Base-by-base conservation (phyloP, 2,888 invertebrate species). In the Anthophora plumipes region DNA sequence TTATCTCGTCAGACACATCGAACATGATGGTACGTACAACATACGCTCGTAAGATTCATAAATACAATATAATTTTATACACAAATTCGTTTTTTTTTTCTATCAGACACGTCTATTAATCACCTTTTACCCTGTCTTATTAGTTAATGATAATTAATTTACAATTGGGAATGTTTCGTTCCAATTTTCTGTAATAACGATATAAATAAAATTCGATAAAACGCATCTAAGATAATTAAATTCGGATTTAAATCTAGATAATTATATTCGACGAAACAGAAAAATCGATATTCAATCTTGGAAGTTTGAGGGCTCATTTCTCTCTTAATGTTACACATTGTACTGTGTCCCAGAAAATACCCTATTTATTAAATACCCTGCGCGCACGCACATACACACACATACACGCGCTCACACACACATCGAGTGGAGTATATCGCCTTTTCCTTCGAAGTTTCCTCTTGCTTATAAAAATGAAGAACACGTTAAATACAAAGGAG, bases 331-430 rank as follows among this genome's bases (percentile, higher is more conserved):
- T n/a, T 41, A 4, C 22, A 14, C 20, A 50, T 39, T 39, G 5
- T 64, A 12, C 39, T 31, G n/a, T 9, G 5, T 52, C 77, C n/a
- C 78, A 79, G 69, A 60, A 77, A 79, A 79, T 64, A 54, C 64
- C 8, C 59, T 77, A 79, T 77, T 79, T 66, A 79, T 79, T 69
- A 77, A 79, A 79, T 64, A 79, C 39, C 52, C 57, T 69, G 78
- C 41, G 25, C 60, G 17, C 39, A 17, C 37, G 39, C 37, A 8
- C 39, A 39, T 11, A 55, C 55, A 25, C 25, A 25, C n/a, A n/a
- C n/a, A n/a, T n/a, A n/a, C n/a, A n/a, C n/a, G n/a, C n/a, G n/a
- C n/a, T n/a, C 25, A 52, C 43, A 41, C 41, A 41, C 22, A n/a
- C 14, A 68, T 48, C 48, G 55, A 48, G 20, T 41, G 41, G 7